These are phyloP conservation scores for Meriones psammophilus DNA, from an alignment of 2,797 vertebrate species.

Conservation along the genomic window DNA sequence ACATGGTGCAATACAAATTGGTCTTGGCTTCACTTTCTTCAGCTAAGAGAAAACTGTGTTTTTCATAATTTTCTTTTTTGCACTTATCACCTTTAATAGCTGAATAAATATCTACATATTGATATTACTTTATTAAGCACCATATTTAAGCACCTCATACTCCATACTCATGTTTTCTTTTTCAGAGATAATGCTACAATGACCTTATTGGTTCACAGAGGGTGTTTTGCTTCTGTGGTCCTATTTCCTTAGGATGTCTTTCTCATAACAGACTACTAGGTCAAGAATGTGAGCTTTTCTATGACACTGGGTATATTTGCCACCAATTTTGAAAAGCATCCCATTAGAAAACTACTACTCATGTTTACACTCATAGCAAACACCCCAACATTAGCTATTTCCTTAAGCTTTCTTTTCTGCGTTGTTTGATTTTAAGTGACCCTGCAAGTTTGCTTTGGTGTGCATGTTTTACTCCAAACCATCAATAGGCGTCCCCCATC, in stretches of 20 bases:
- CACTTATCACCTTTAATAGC: conserved; percentile 20
- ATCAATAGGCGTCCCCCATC: neutral
- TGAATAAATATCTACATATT: neutral
- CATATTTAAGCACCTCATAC: neutral
- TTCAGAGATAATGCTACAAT: neutral
- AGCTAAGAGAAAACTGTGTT: conserved; percentile 10
- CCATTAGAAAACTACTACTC: neutral
- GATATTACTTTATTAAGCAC: neutral
- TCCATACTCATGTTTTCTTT: neutral
- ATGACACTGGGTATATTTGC: neutral
- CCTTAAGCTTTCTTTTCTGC: neutral
- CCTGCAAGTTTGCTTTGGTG: conserved; percentile 1
- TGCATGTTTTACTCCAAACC: neutral
- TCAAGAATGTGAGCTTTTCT: neutral
- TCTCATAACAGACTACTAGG: neutral
- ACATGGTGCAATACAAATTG: neutral
- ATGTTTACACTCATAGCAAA: neutral
- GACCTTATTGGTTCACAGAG: neutral
- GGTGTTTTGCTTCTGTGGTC: neutral
- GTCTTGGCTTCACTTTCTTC: conserved; percentile 8
- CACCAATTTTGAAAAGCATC: conserved; percentile 41
- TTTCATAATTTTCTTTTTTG: neutral
- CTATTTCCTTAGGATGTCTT: conserved; percentile 58
- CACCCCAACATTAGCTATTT: neutral
- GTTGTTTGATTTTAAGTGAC: conserved; percentile 27